Conservation (phyloP, 92 coral and sea anemone genomes). For the Montipora capitata region DNA sequence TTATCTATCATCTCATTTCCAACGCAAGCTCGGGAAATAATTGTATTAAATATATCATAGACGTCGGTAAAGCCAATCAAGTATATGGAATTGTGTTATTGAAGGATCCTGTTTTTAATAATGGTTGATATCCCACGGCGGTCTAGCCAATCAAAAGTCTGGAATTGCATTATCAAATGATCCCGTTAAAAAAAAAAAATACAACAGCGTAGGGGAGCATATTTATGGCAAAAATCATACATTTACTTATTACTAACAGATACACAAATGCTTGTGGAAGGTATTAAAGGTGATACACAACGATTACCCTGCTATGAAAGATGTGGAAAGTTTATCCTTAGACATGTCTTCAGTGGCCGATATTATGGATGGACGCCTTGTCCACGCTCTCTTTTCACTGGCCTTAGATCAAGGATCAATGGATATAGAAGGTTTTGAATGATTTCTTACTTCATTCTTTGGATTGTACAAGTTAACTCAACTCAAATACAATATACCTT, state of each 20-base stretch:
- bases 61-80: not conserved
- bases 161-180: too few species aligned
- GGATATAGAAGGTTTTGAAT: constrained; percentile 1
- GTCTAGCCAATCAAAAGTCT: too few species aligned
- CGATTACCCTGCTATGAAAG: not conserved
- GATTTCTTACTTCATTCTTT: not conserved
- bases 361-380: constrained; percentile 49
- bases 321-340: not conserved
- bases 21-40: too few species aligned
- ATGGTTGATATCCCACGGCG: too few species aligned
- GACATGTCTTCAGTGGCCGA: constrained; percentile 52
- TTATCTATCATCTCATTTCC: too few species aligned
- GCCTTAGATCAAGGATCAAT: constrained; percentile 9
- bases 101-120: too few species aligned
- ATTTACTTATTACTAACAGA: not conserved
- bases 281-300: constrained; percentile 8
- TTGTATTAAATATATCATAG: not conserved
- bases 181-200: too few species aligned
- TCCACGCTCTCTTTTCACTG: constrained; percentile 24
- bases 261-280: constrained; percentile 28
- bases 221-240: too few species aligned
- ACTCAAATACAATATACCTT: not conserved
- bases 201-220: too few species aligned
- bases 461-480: not conserved
- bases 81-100: too few species aligned